Base-by-base conservation (phyloP, 2,797 vertebrate species). In the Rostrhamus sociabilis region DNA sequence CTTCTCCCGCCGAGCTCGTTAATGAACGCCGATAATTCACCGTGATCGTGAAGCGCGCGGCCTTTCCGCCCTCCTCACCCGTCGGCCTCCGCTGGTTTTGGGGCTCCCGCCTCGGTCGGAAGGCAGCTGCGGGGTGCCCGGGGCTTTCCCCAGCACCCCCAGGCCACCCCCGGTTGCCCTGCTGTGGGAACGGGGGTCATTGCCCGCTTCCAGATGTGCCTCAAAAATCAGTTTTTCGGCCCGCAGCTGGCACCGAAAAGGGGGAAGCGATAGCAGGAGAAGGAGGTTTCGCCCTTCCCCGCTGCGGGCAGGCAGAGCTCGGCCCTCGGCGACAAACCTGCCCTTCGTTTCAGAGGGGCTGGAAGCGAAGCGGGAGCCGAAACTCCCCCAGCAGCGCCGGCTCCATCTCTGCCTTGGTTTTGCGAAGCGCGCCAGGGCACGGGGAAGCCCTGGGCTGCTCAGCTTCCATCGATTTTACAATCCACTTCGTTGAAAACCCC, bases 381-480 rank as follows among this genome's bases (percentile, higher is more conserved):
- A 48, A 17, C 7, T 8, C 8, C 2, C 22, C 22, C 1, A 0
- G 31, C 8, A 6, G n/a, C 1, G 4, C 34, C 4, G 4, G 15
- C 56, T 27, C 25, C 7, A 1, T 0, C 11, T 8, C 31, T 6
- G 23, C 26, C n/a, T 2, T 1, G 11, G 26, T 9, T 42, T 27
- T 2, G 76, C 11, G 38, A 18, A 36, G 29, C 2, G 4, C 1
- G 0, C 4, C 34, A 2, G 64, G 36, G 20, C 4, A 4, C 3
- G 1, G 50, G 58, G 47, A n/a, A 64, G 11, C 31, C 42, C 59
- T 4, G 34, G 23, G 50, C 55, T 9, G 26, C 68, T 63, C 34
- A 0, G 0, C 26, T 87, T 16, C 36, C 82, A 14, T 1, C 29
- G 0, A 0, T 29, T 48, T 8, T 29, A 21, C 45, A n/a, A 11